Percentiles rank a stretch among this genome's conserved stretches.
Conservation (phyloP, 2,888 invertebrate genomes). For the Pecten maximus region DNA sequence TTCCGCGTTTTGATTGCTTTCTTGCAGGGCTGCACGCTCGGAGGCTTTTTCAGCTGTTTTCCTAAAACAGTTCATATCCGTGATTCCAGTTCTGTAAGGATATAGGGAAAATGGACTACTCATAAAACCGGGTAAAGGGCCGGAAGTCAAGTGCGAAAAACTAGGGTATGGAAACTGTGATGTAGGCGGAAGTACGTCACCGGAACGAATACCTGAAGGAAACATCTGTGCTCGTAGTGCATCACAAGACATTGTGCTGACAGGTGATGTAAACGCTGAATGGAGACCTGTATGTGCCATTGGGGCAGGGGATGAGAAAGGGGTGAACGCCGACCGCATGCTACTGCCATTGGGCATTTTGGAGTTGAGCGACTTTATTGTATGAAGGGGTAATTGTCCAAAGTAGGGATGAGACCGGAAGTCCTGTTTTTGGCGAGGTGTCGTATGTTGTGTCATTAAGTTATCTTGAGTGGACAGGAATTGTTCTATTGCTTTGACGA, state of each 20-base stretch:
- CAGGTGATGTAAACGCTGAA: constrained; percentile 76
- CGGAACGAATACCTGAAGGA: constrained; percentile 39
- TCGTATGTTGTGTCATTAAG: constrained; percentile 64
- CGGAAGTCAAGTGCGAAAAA: constrained; percentile 60
- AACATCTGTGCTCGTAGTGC: constrained; percentile 55
- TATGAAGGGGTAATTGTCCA: constrained; percentile 56
- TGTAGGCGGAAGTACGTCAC: constrained; percentile 58
- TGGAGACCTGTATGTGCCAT: constrained; percentile 69
- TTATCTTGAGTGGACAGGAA: constrained; percentile 85
- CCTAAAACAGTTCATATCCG: constrained; percentile 51
- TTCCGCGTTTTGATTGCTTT: constrained; percentile 66
- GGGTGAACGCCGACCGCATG: constrained; percentile 81
- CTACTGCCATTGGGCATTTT: constrained; percentile 66
- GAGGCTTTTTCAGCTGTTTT: constrained; percentile 64
- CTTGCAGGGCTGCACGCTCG: constrained; percentile 61
- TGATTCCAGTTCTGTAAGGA: constrained; percentile 66
- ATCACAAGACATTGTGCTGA: constrained; percentile 59
- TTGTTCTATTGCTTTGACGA: constrained; percentile 94
- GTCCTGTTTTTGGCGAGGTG: constrained; percentile 48
- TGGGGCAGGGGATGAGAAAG: constrained; percentile 69
- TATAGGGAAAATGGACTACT: constrained; percentile 70
- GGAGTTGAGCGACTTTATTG: constrained; percentile 58
- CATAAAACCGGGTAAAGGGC: constrained; percentile 64
- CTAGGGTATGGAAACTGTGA: constrained; percentile 57
- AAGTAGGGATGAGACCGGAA: constrained; percentile 63